Conservation (phyloP, 2,113 vertebrate genomes). For the Phrynocephalus versicolor region DNA sequence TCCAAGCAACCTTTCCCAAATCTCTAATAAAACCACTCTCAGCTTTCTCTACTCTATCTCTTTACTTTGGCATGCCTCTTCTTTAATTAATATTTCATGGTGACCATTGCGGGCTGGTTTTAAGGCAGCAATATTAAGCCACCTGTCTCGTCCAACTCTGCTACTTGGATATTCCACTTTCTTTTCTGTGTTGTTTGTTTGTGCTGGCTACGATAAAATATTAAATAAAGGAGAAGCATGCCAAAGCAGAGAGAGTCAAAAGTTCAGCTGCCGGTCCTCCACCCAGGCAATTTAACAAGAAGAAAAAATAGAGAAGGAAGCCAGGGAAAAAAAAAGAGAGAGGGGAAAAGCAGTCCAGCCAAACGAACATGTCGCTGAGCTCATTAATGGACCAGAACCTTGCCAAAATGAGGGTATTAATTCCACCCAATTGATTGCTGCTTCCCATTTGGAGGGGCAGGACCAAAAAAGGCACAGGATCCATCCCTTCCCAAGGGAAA, state of each 20-base stretch:
- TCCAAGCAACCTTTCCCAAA: no score
- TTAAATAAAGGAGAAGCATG: slow-evolving; percentile 13
- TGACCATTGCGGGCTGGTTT: background rate
- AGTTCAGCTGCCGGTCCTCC: slow-evolving; percentile 19
- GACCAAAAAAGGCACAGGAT: background rate
- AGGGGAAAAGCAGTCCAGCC: background rate
- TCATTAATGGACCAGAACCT: slow-evolving; percentile 6
- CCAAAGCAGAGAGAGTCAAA: slow-evolving; percentile 16
- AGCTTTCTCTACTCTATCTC: background rate
- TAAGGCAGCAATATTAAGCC: background rate
- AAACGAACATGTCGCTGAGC: background rate
- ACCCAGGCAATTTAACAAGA: slow-evolving; percentile 20
- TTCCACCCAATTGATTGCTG: background rate
- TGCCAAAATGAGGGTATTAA: slow-evolving; percentile 17
- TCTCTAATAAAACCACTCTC: background rate
- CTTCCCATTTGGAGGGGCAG: slow-evolving; percentile 1
- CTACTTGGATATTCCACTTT: no score
- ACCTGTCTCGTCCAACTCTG: background rate
- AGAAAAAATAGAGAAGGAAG: background rate
- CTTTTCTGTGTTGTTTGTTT: background rate
- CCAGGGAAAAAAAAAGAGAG: background rate
- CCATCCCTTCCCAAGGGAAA: background rate
- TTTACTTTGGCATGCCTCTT: no score
- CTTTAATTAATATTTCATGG: no score
- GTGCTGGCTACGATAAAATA: background rate